Conservation (phyloP, 2,113 vertebrate genomes). For the Electrona antarctica region DNA sequence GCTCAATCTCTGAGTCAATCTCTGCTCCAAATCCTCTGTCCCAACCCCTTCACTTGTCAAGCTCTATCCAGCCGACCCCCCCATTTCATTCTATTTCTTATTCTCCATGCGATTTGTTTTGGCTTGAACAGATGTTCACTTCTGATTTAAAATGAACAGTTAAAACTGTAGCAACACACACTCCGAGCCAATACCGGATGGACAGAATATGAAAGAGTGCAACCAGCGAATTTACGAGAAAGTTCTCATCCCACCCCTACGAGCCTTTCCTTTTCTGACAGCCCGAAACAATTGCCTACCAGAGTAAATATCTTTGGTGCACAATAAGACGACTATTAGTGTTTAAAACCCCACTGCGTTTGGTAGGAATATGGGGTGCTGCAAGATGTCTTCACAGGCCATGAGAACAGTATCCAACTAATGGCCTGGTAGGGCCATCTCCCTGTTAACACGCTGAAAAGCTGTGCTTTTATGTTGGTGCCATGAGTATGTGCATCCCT, state of each 20-base stretch:
- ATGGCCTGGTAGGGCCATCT: constrained; percentile 64
- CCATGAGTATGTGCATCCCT: constrained; percentile 68
- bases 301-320: constrained; percentile 41
- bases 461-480: constrained; percentile 65
- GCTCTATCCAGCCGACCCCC: not conserved
- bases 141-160: constrained; percentile 24
- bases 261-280: constrained; percentile 23
- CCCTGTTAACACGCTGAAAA: constrained; percentile 57
- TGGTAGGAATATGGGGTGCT: constrained; percentile 47
- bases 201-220: constrained; percentile 1
- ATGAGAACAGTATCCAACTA: constrained; percentile 51
- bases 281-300: constrained; percentile 10
- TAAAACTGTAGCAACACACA: constrained; percentile 12
- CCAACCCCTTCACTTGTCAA: constrained; percentile 3
- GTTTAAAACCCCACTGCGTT: constrained; percentile 30
- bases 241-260: not conserved
- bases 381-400: constrained; percentile 50
- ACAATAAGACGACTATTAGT: constrained; percentile 11
- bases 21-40: not conserved
- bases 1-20: constrained; percentile 7
- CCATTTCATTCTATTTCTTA: constrained; percentile 2
- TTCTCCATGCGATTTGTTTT: constrained; percentile 6
- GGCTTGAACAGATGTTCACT: constrained; percentile 6
- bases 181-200: too few relatives aligned
- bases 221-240: constrained; percentile 4